A percentile compares a stretch with the other conserved stretches of the same genome.
These are phyloP conservation scores for Diadromus collaris DNA, from an alignment of 2,888 invertebrate species.

Conservation along the genomic window DNA sequence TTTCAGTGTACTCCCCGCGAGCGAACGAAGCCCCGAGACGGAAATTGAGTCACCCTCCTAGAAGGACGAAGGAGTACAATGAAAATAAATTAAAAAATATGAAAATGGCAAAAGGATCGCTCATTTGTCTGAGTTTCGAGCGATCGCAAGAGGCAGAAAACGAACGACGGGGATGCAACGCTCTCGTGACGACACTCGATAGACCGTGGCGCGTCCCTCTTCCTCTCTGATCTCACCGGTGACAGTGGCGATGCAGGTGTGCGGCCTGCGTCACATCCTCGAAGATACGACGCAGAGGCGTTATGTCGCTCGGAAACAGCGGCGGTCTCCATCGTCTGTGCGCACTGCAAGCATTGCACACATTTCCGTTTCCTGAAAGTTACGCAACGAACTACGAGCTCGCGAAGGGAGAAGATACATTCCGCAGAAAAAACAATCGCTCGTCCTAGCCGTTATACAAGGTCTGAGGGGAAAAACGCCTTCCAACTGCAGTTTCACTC, in stretches of 20 bases:
- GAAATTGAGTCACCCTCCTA: background rate
- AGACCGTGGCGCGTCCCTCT: constrained; percentile 34
- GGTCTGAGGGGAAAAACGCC: background rate
- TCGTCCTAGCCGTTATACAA: background rate
- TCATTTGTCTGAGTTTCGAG: constrained; percentile 42
- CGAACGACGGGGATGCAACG: constrained; percentile 26
- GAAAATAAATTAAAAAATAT: constrained; percentile 12
- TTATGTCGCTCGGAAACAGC: constrained; percentile 89
- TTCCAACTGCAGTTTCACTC: constrained; percentile 1
- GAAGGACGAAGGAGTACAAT: background rate
- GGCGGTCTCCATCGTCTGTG: constrained; percentile 93
- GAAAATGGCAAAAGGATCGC: constrained; percentile 11
- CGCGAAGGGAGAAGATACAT: constrained; percentile 4
- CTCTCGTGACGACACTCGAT: constrained; percentile 40
- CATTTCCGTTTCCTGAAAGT: constrained; percentile 56
- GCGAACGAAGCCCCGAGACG: background rate
- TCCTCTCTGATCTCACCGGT: constrained; percentile 70
- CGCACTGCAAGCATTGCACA: constrained; percentile 81
- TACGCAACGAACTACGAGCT: constrained; percentile 36
- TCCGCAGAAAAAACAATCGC: background rate
- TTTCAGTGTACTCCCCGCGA: constrained; percentile 48
- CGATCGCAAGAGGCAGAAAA: constrained; percentile 31
- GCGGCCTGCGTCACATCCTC: constrained; percentile 84
- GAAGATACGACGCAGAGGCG: constrained; percentile 89
- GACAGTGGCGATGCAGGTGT: constrained; percentile 78